Percentiles rank a stretch among this genome's conserved stretches.
Evolutionary conservation across 30 jellyfish, hydroid and myxozoan species (phyloP).

Genomic region (Aurelia sp.): DNA sequence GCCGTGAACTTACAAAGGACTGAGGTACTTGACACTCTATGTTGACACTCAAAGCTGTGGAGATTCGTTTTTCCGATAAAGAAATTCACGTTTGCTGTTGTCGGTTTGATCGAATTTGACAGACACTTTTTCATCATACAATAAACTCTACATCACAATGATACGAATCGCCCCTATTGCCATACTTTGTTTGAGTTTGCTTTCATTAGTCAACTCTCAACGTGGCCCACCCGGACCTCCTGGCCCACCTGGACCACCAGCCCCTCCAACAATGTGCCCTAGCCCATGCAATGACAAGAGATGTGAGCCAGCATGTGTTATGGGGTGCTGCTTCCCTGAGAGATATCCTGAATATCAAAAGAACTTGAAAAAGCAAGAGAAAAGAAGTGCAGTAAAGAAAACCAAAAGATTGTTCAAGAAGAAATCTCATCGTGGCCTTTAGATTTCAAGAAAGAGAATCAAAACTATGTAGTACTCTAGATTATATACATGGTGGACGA

Average conservation of each 20-base stretch:
- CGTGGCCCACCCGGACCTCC: conserved; percentile 76
- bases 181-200: no score
- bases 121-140: no score
- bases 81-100: no score
- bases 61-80: no score
- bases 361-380: conserved; percentile 9
- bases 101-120: no score
- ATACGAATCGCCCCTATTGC: no score
- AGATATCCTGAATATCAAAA: conserved; percentile 40
- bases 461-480: background rate
- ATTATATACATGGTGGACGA: no score
- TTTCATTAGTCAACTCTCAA: background rate
- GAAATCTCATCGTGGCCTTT: background rate
- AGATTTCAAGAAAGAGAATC: background rate
- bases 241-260: conserved; percentile 75
- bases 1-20: no score
- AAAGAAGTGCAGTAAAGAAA: background rate
- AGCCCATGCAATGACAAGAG: conserved; percentile 43
- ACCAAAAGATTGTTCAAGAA: background rate
- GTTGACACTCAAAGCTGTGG: no score
- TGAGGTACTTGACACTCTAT: no score
- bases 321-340: conserved; percentile 70
- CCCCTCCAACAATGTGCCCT: conserved; percentile 63
- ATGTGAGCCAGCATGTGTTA: conserved; percentile 70
- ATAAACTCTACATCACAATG: no score